Percentiles rank a stretch among this genome's conserved stretches.
phyloP scores from a whole-genome alignment of 2,113 vertebrate species.

The Heterocephalus glaber region DNA sequence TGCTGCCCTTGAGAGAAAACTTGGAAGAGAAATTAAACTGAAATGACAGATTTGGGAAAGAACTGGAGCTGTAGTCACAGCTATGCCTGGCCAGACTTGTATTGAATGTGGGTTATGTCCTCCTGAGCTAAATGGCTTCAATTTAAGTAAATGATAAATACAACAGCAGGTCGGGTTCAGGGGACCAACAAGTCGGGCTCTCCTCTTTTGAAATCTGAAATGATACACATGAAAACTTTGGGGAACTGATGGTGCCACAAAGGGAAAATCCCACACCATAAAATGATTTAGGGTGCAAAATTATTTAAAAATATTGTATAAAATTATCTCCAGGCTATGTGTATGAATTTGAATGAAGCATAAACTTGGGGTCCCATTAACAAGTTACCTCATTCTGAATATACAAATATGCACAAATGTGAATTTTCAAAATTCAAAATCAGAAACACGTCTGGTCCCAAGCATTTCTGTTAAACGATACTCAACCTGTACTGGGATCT shows the following conservation, averaged over 20 bases:
- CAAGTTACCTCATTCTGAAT: neutral
- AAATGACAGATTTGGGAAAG: neutral
- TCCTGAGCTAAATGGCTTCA: slow-evolving; percentile 34
- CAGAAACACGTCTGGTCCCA: neutral
- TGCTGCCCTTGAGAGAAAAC: slow-evolving; percentile 7
- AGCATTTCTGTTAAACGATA: neutral
- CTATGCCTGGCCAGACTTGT: neutral
- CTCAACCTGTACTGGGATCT: neutral
- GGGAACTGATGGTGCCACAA: neutral
- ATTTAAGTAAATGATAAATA: neutral
- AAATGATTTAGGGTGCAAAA: neutral
- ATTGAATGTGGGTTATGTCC: neutral
- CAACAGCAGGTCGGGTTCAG: neutral
- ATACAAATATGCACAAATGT: neutral
- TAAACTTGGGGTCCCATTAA: neutral
- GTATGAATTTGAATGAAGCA: neutral
- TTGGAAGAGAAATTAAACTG: slow-evolving; percentile 27
- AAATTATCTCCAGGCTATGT: neutral
- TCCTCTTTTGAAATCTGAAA: neutral
- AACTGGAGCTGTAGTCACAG: neutral
- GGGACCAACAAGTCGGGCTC: neutral
- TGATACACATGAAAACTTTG: neutral
- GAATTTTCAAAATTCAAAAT: neutral
- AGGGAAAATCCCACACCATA: neutral
- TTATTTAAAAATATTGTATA: neutral